Base-by-base conservation (phyloP, 2,888 invertebrate species). In the Entomobrya multifasciata region DNA sequence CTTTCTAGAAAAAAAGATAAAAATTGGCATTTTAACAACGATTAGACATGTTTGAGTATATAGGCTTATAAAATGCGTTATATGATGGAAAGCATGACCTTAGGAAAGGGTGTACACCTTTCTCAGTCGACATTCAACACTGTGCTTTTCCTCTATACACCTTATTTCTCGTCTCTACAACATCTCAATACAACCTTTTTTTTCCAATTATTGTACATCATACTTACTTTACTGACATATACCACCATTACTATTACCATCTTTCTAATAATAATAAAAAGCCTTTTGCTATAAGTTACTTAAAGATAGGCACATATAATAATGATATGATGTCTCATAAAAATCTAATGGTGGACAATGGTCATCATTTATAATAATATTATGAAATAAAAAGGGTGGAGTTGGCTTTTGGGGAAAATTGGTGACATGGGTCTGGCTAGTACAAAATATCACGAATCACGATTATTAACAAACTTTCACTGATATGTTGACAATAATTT, bases 61-160 rank as follows among this genome's bases (percentile, higher is more conserved):
- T 62, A 15, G 27, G 6, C 27, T 60, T 62, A 17, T 27, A 30
- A 55, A 55, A 55, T 57, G 57, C 30, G 22, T 17, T 22, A 55
- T 11, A 36, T 36, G 36, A 55, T 22, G 22, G 15, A 36, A 62
- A 62, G n/a, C n/a, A 62, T 62, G 62, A 62, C 62, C 62, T 62
- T 62, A 62, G 36, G 30, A 62, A 36, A 62, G 62, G 62, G 62
- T 62, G 62, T 62, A 27, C 62, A 62, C 62, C 62, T 62, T 62
- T 62, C 62, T 10, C 60, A 10, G 47, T n/a, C n/a, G 47, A n/a
- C n/a, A n/a, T n/a, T n/a, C n/a, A n/a, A n/a, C n/a, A n/a, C n/a
- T n/a, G n/a, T n/a, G n/a, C n/a, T n/a, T n/a, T n/a, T n/a, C n/a
- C n/a, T n/a, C n/a, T n/a, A n/a, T n/a, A n/a, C n/a, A n/a, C n/a